Base-by-base conservation (phyloP, 2,888 invertebrate genomes). In the Carterocephalus palaemon region DNA sequence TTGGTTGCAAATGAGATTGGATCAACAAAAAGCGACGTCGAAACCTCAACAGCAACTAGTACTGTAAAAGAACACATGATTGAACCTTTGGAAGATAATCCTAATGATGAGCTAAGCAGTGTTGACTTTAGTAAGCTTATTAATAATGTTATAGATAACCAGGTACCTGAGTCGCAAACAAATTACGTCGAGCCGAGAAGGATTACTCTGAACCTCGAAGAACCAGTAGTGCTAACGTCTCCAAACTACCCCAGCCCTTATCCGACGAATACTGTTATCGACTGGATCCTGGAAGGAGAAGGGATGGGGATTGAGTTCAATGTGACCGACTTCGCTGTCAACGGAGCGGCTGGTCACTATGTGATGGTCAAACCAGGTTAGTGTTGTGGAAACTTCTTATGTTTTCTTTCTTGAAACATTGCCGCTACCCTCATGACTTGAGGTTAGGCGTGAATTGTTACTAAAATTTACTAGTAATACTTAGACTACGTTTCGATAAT, bases 311-410 rank as follows among this genome's bases (percentile, higher is more conserved):
- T 88, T 2, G 87, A 88, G 49, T 46, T 88, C 17, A 86, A 83
- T 36, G 57, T 88, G 1, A 82, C 81, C 0, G 69, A 75, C 17
- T 72, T 86, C 6, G 57, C 59, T 6, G 56, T 87, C 1, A 81
- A 78, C 28, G 78, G 84, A 1, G 63, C 59, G 6, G 5, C 65
- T 0, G 76, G 75, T 2, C 79, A 87, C 48, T 87, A 80, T 45
- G 59, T 88, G 4, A 56, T 86, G 8, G 59, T 88, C 0, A 82
- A 75, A 61, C 87, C 88, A 62, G 87, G 88, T 85, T 62, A 59
- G 46, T 46, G n/a, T n/a, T n/a, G n/a, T 8, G n/a, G n/a, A n/a
- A n/a, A n/a, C n/a, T n/a, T n/a, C n/a, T n/a, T n/a, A n/a, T n/a
- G n/a, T n/a, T n/a, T n/a, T n/a, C n/a, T n/a, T n/a, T n/a, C n/a